phyloP scores from a whole-genome alignment of 2,888 invertebrate genomes.

The Itoplectis maculator region DNA sequence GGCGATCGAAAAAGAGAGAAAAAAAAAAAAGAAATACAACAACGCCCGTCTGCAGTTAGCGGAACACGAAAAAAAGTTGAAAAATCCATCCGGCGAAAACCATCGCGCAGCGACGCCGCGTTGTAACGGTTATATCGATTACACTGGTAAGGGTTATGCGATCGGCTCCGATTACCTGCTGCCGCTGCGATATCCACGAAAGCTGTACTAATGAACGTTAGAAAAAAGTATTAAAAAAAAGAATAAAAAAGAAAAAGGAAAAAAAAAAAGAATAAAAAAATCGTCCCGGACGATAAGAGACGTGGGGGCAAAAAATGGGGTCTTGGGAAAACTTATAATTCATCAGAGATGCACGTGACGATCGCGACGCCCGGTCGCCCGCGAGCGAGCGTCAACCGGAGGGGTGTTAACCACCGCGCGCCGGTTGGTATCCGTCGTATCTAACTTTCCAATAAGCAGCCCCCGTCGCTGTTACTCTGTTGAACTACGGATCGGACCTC shows the following conservation, averaged over 20 bases:
- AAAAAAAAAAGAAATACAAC: too few relatives aligned
- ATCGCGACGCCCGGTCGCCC: not conserved
- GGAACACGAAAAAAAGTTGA: not conserved
- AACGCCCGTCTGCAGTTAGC: not conserved
- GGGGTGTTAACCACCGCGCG: slow-evolving; percentile 19
- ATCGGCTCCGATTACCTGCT: slow-evolving; percentile 55
- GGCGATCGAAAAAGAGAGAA: not conserved
- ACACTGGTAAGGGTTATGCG: slow-evolving; percentile 19
- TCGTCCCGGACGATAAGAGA: not conserved
- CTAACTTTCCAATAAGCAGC: slow-evolving; percentile 34
- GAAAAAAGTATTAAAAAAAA: not conserved
- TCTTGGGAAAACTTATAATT: not conserved
- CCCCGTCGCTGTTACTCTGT: slow-evolving; percentile 30
- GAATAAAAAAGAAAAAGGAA: not conserved
- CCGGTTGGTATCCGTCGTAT: too few relatives aligned
- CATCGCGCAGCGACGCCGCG: not conserved
- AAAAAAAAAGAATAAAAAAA: not conserved
- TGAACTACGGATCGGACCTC: slow-evolving; percentile 18
- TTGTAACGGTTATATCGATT: not conserved
- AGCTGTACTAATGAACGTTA: slow-evolving; percentile 9
- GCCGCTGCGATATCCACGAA: slow-evolving; percentile 35
- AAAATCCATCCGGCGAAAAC: not conserved
- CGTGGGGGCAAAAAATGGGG: not conserved
- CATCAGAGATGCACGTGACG: slow-evolving; percentile 11
- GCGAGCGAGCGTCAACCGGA: slow-evolving; percentile 7